Evolutionary conservation across 2,797 vertebrate genomes (phyloP).

Genomic region (Ciconia nigra): DNA sequence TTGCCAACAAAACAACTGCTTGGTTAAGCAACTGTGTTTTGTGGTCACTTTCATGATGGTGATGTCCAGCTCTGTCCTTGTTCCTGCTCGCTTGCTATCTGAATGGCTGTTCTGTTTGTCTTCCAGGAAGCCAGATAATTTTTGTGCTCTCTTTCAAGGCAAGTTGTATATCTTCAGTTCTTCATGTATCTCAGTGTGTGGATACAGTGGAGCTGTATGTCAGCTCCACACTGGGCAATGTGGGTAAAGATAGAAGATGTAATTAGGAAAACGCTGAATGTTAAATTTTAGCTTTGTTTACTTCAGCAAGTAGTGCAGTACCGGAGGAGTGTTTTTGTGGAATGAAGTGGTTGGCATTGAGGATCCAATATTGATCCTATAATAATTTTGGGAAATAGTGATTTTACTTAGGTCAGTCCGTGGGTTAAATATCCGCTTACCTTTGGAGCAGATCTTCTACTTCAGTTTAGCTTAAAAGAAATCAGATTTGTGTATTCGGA

Average conservation of each 20-base stretch:
- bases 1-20: neutral
- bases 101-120: neutral
- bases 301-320: neutral
- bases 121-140: neutral
- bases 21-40: neutral
- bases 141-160: neutral
- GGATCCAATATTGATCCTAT: neutral
- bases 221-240: neutral
- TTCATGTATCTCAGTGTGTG: neutral
- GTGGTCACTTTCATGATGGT: neutral
- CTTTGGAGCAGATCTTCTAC: neutral
- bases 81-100: neutral
- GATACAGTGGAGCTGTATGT: neutral
- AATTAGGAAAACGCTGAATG: neutral
- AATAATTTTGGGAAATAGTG: neutral
- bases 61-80: neutral
- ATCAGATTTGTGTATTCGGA: neutral
- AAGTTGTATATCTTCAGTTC: neutral
- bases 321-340: neutral
- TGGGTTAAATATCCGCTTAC: neutral
- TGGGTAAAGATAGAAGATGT: neutral
- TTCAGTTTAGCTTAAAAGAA: neutral
- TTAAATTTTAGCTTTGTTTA: neutral
- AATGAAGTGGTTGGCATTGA: neutral
- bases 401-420: neutral